phyloP scores from a whole-genome alignment of 1,140 invertebrate genomes.

The Latrodectus geometricus region DNA sequence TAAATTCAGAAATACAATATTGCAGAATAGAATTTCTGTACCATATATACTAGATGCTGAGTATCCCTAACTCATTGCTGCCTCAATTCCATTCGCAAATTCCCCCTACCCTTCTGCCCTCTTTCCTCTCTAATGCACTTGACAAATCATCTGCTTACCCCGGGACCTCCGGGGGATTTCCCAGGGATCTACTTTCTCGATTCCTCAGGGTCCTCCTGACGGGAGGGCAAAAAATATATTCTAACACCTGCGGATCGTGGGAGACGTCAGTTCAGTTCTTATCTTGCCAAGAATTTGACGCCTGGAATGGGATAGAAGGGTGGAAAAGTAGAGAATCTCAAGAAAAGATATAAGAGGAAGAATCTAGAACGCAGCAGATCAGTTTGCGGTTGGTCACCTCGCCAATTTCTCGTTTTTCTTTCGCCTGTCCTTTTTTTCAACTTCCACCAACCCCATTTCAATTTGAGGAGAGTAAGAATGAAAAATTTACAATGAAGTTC shows the following conservation, averaged over 20 bases:
- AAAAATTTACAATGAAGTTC: neutral
- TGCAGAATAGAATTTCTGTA: too few species aligned
- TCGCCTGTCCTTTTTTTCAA: neutral
- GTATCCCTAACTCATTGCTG: neutral
- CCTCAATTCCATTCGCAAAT: conserved; percentile 18
- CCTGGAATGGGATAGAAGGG: conserved; percentile 42
- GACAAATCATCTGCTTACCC: conserved; percentile 59
- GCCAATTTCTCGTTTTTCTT: conserved; percentile 34
- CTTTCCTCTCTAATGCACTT: conserved; percentile 58
- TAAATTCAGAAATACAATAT: too few species aligned
- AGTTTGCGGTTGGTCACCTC: conserved; percentile 43
- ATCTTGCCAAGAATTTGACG: conserved; percentile 57
- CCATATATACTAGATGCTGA: too few species aligned
- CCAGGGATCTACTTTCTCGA: conserved; percentile 56
- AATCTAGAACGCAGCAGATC: conserved; percentile 16
- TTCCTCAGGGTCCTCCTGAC: conserved; percentile 8
- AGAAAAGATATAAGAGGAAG: conserved; percentile 6
- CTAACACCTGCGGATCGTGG: conserved; percentile 55
- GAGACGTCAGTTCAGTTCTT: conserved; percentile 50
- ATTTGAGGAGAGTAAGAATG: neutral
- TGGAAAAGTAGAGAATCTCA: conserved; percentile 3
- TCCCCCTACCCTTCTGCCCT: neutral
- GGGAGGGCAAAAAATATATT: conserved; percentile 6
- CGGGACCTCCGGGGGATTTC: conserved; percentile 50
- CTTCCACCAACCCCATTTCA: too few species aligned